These are phyloP conservation scores for Graphium colonna DNA, from an alignment of 2,888 invertebrate genomes.

Conservation along the genomic window DNA sequence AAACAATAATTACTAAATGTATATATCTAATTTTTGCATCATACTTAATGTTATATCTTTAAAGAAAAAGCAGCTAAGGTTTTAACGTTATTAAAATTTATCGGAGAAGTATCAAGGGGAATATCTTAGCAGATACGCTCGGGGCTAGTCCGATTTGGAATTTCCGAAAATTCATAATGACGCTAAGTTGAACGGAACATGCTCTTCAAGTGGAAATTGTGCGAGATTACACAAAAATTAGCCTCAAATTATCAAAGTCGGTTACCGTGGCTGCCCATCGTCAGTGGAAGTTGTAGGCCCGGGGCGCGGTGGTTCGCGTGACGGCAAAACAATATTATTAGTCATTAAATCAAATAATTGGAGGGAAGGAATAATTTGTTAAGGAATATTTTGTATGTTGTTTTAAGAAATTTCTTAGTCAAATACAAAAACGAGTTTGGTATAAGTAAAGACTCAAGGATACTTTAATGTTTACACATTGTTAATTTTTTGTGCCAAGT, in stretches of 20 bases:
- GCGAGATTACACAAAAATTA: constrained; percentile 70
- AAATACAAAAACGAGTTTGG: background rate
- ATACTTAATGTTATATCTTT: too few relatives aligned
- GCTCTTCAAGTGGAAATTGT: constrained; percentile 66
- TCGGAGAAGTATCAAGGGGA: background rate
- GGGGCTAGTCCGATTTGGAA: constrained; percentile 52
- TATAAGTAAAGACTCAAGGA: background rate
- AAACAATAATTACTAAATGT: too few relatives aligned
- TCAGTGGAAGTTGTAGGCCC: constrained; percentile 46
- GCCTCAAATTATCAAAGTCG: constrained; percentile 65
- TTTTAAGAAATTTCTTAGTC: constrained; percentile 2
- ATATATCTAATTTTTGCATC: too few relatives aligned
- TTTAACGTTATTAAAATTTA: too few relatives aligned
- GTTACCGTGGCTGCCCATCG: constrained; percentile 59
- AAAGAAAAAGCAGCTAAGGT: too few relatives aligned
- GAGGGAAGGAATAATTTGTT: constrained; percentile 3
- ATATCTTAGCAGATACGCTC: constrained; percentile 32
- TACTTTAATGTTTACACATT: too few relatives aligned
- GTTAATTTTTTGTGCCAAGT: too few relatives aligned
- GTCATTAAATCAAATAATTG: constrained; percentile 11
- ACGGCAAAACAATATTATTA: constrained; percentile 49
- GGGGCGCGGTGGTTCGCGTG: constrained; percentile 56
- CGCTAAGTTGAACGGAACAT: constrained; percentile 58
- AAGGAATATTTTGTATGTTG: constrained; percentile 4
- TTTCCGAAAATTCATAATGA: constrained; percentile 58